phyloP scores from a whole-genome alignment of 2,797 vertebrate genomes.

The Agapornis canus region DNA sequence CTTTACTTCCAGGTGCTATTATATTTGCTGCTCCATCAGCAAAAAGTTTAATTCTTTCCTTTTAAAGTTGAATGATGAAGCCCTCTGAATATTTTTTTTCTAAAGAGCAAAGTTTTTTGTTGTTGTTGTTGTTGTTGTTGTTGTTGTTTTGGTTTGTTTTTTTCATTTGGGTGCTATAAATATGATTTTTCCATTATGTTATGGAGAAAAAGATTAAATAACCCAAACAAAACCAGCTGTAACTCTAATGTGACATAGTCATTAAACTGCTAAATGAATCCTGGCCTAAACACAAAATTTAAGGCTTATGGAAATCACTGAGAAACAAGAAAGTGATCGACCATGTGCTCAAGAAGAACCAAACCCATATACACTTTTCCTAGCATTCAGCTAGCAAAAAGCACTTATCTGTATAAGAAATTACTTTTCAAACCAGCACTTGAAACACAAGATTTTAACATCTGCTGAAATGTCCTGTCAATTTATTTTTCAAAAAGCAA shows the following conservation, averaged over 20 bases:
- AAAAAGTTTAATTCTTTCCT: not conserved
- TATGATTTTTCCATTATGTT: not conserved
- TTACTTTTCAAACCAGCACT: not conserved
- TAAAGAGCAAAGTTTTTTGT: not conserved
- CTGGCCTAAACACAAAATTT: not conserved
- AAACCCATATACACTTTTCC: not conserved
- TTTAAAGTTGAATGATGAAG: not conserved
- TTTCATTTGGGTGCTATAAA: not conserved
- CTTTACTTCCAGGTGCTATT: not conserved
- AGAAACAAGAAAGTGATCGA: not conserved
- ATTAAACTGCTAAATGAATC: not conserved
- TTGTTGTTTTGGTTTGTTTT: too few relatives aligned
- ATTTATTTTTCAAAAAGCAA: not conserved
- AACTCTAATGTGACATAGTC: not conserved
- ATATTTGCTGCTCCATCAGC: not conserved
- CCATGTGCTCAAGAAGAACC: not conserved
- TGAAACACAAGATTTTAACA: not conserved
- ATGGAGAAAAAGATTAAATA: not conserved
- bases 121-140: too few relatives aligned
- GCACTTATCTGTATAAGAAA: not conserved
- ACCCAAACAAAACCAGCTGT: not conserved
- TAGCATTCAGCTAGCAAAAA: not conserved
- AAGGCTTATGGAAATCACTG: not conserved
- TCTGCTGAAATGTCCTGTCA: not conserved
- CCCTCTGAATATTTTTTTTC: rapidly evolving